Evolutionary conservation across 2,888 invertebrate species (phyloP), one percentile per base, ranked within the genome.

Genomic region (Hydropsyche betteni): DNA sequence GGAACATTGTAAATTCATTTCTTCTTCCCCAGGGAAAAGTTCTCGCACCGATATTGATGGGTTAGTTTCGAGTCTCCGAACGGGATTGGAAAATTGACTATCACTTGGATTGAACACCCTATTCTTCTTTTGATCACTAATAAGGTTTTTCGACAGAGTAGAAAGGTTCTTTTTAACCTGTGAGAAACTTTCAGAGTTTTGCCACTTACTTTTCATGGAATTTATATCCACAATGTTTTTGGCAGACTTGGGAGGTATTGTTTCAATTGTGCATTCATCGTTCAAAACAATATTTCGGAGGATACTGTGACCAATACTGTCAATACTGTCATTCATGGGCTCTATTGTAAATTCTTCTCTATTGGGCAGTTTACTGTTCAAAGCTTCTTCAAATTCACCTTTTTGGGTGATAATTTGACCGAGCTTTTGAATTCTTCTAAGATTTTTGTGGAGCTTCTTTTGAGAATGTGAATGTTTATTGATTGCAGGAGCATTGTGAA

Each of bases 11-110:
- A 95, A 84, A 74, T 92, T 92, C 87, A 95, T 89, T 82, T 94
- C 94, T 81, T 94, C 94, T 81, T 94, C 94, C 0, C 94, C 94
- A 0, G 94, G 94, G 84, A 94, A 94, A 12, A 94, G 83, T 80
- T 94, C 93, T 55, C 94, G 86, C 24, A 94, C 94, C 4, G 93
- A 94, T 81, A 94, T 93, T n/a, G 93, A 93, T 0, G 94, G 93
- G 84, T 94, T 94, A 0, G 91, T 91, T 74, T 91, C 92, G n/a
- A 92, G 83, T 81, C 91, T 85, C 80, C 90, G 90, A 0, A 92
- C 91, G 0, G 90, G 91, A 76, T 91, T 90, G 0, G 90, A 85
- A 80, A 86, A 87, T 81, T 86, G 87, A 0, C 77, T 38, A 84
- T 76, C 84, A 84, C 36, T 38, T 36, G 72, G 76, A 50, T 89